Evolutionary conservation across 2,797 vertebrate species (phyloP).

Genomic region (Staurois parvus): DNA sequence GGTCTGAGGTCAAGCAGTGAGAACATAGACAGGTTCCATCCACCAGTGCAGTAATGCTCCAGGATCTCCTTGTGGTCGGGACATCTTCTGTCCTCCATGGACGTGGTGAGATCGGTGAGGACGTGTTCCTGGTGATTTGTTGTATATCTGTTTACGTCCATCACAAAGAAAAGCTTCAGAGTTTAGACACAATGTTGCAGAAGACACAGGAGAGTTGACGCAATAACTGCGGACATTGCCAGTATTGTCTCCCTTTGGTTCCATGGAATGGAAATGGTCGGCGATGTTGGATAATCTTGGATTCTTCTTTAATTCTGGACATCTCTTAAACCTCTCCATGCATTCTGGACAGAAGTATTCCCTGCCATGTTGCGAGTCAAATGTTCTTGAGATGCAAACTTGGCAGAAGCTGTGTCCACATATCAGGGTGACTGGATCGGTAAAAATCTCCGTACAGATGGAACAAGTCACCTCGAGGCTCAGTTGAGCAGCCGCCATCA

Average conservation of each 20-base stretch:
- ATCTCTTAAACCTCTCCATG: not conserved
- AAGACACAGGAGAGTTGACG: not conserved
- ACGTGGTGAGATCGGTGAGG: not conserved
- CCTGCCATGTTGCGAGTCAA: not conserved
- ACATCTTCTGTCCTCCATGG: not conserved
- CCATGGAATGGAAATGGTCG: not conserved
- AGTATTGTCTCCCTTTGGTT: not conserved
- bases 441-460: not conserved
- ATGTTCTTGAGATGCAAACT: not conserved
- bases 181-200: not conserved
- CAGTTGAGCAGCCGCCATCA: not conserved
- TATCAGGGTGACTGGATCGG: not conserved
- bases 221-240: not conserved
- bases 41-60: not conserved
- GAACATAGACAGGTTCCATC: not conserved
- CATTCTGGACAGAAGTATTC: slow-evolving; percentile 5
- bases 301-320: slow-evolving; percentile 5
- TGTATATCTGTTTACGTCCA: not conserved
- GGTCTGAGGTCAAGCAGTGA: not conserved
- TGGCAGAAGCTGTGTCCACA: not conserved
- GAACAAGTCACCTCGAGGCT: not conserved
- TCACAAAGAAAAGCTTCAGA: slow-evolving; percentile 28
- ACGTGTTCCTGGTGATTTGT: slow-evolving; percentile 12
- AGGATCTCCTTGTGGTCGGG: slow-evolving; percentile 9
- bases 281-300: not conserved